phyloP scores from a whole-genome alignment of 92 coral and sea anemone genomes.

The Anthopleura xanthogrammica region DNA sequence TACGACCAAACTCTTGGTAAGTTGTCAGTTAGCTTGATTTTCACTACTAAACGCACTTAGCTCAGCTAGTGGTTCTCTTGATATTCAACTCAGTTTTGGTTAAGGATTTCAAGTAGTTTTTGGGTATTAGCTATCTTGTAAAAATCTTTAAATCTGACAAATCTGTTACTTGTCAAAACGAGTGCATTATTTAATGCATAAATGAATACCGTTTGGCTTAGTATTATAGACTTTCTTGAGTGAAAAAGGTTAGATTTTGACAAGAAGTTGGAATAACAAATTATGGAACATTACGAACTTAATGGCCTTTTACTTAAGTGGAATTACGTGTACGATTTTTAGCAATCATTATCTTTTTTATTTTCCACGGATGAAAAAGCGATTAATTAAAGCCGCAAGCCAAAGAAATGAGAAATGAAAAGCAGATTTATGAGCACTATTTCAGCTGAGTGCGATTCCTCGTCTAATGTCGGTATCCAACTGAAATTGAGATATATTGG shows the following conservation, averaged over 20 bases:
- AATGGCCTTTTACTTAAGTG: too few relatives aligned
- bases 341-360: too few relatives aligned
- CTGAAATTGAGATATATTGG: too few relatives aligned
- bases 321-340: too few relatives aligned
- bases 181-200: not conserved
- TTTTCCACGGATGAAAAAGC: too few relatives aligned
- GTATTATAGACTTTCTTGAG: not conserved
- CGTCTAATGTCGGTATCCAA: too few relatives aligned
- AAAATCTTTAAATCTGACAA: not conserved
- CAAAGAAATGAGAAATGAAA: too few relatives aligned
- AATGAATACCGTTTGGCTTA: not conserved
- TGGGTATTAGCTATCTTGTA: not conserved
- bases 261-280: not conserved
- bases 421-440: too few relatives aligned
- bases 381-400: too few relatives aligned
- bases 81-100: not conserved
- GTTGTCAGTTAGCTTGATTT: slow-evolving; percentile 4
- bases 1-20: slow-evolving; percentile 83
- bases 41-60: too few relatives aligned
- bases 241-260: not conserved
- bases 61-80: not conserved
- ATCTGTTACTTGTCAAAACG: not conserved
- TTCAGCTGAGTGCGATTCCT: too few relatives aligned
- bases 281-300: too few relatives aligned
- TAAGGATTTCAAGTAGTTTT: not conserved